Conservation (phyloP, 2,888 invertebrate genomes). For the Chalcosyrphus nemorum region DNA sequence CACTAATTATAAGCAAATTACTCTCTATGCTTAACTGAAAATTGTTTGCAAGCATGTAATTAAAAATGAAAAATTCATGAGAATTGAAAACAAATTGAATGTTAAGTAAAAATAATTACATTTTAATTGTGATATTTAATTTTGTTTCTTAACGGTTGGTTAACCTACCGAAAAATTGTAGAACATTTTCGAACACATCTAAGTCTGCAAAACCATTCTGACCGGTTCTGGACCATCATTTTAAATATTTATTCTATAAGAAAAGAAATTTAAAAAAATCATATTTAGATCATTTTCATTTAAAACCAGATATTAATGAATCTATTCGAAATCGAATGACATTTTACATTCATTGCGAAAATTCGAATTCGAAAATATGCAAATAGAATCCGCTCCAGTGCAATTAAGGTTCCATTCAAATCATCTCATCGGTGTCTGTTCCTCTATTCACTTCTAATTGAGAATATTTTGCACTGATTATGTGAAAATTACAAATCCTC, state of each 20-base stretch:
- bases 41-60: too few relatives aligned
- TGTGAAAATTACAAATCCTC: not conserved
- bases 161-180: not conserved
- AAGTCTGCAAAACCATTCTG: not conserved
- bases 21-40: too few relatives aligned
- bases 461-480: not conserved
- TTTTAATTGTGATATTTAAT: not conserved
- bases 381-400: not conserved
- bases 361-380: not conserved
- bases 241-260: not conserved
- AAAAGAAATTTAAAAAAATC: not conserved
- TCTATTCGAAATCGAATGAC: not conserved
- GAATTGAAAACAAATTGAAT: not conserved
- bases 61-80: too few relatives aligned
- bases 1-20: too few relatives aligned
- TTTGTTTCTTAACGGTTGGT: not conserved
- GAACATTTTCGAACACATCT: not conserved
- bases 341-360: not conserved
- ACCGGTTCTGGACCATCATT: not conserved
- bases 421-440: not conserved
- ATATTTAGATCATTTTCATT: too few relatives aligned
- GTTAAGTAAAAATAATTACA: not conserved
- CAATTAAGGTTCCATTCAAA: not conserved
- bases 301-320: too few relatives aligned
- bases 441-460: not conserved